A percentile compares a stretch with the other conserved stretches of the same genome.
phyloP scores from a whole-genome alignment of 1,140 invertebrate species.

The Augochlora pura region DNA sequence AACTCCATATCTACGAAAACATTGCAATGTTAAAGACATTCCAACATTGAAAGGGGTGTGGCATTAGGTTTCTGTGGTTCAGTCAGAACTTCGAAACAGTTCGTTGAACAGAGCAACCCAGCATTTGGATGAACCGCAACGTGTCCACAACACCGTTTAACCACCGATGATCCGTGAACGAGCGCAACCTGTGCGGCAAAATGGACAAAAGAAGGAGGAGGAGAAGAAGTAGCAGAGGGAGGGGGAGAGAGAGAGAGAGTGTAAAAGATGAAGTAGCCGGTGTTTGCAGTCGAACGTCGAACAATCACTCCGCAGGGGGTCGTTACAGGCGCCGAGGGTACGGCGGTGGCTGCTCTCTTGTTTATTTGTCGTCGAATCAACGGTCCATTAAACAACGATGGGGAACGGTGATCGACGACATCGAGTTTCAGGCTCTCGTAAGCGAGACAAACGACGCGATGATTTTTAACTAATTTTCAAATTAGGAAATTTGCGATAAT shows the following conservation, averaged over 20 bases:
- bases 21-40: neutral
- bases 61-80: neutral
- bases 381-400: slow-evolving; percentile 62
- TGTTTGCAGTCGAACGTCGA: slow-evolving; percentile 35
- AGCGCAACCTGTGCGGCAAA: slow-evolving; percentile 67
- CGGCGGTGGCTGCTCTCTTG: slow-evolving; percentile 46
- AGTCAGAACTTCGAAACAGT: no score
- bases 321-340: slow-evolving; percentile 55
- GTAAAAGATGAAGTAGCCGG: neutral
- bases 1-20: no score
- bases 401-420: neutral
- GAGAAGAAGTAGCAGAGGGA: no score
- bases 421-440: neutral
- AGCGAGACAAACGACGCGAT: no score
- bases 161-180: slow-evolving; percentile 71
- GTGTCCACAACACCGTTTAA: slow-evolving; percentile 54
- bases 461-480: no score
- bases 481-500: no score
- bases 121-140: slow-evolving; percentile 53
- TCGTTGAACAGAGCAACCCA: neutral
- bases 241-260: no score
- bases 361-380: slow-evolving; percentile 73
- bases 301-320: slow-evolving; percentile 72
- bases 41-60: neutral
- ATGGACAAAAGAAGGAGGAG: slow-evolving; percentile 5